Conservation (phyloP, 2,113 vertebrate species). For the Colius striatus region DNA sequence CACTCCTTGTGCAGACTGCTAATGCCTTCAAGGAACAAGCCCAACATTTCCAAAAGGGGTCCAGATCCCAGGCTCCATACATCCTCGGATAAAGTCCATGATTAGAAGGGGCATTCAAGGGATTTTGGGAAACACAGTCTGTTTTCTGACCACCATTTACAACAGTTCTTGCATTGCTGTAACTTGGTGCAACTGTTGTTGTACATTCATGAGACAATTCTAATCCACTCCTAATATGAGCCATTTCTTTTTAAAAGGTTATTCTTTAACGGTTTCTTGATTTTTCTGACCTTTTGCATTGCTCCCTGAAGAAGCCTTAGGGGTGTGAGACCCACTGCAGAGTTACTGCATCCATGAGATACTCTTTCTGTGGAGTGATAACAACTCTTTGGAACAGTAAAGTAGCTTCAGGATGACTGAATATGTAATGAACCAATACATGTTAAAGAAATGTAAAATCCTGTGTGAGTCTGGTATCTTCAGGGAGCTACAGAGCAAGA, state of each 20-base stretch:
- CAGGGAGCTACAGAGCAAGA: background rate
- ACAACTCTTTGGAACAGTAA: background rate
- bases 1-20: background rate
- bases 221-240: background rate
- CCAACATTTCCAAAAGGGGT: background rate
- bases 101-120: background rate
- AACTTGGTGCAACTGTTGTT: background rate
- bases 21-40: background rate
- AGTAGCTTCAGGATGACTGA: background rate
- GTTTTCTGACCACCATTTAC: background rate
- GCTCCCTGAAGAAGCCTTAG: background rate
- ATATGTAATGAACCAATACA: background rate
- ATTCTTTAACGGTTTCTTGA: background rate
- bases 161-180: background rate
- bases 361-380: background rate
- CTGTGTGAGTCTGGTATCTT: background rate
- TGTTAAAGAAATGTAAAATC: background rate
- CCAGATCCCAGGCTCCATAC: background rate
- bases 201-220: background rate
- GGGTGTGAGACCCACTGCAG: background rate
- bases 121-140: background rate
- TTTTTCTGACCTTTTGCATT: background rate
- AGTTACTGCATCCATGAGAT: background rate
- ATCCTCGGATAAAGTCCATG: background rate
- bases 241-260: background rate